phyloP scores from a whole-genome alignment of 2,113 vertebrate species.

The Columba livia region DNA sequence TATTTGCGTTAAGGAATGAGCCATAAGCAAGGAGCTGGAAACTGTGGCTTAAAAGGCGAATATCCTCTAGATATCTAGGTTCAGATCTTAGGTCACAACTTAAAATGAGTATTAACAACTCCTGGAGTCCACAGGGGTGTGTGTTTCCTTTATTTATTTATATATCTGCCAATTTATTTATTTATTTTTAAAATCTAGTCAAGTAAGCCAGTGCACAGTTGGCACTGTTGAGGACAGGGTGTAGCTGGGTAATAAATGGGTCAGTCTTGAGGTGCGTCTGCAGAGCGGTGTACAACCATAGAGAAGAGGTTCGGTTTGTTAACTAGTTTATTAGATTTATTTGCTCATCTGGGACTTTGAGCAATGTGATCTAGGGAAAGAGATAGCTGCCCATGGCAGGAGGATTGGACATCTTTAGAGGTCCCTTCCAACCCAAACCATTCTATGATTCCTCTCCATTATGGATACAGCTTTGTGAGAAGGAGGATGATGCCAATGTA shows the following conservation, averaged over 20 bases:
- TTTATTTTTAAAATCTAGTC: not conserved
- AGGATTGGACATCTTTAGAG: not conserved
- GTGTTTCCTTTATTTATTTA: not conserved
- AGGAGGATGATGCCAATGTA: accelerated
- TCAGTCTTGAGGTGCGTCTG: not conserved
- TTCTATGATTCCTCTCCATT: not conserved
- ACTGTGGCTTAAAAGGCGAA: conserved; percentile 20
- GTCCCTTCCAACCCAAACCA: not conserved
- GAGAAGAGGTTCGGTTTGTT: not conserved
- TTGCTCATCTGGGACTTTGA: not conserved
- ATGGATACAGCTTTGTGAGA: not conserved
- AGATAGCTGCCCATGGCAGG: not conserved
- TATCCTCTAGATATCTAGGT: not conserved
- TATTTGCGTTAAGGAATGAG: conserved; percentile 16
- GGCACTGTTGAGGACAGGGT: not conserved
- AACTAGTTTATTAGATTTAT: not conserved
- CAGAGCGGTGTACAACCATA: not conserved
- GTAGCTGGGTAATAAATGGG: not conserved
- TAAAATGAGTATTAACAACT: not conserved
- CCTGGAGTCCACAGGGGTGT: not conserved
- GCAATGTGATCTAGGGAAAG: not conserved
- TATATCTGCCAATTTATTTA: too few relatives aligned
- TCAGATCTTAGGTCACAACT: not conserved
- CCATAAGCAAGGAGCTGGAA: not conserved
- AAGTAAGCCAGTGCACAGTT: not conserved